Evolutionary conservation across 1,140 invertebrate genomes (phyloP), one percentile per base, ranked within the genome.

Genomic region (Ceratina australensis): DNA sequence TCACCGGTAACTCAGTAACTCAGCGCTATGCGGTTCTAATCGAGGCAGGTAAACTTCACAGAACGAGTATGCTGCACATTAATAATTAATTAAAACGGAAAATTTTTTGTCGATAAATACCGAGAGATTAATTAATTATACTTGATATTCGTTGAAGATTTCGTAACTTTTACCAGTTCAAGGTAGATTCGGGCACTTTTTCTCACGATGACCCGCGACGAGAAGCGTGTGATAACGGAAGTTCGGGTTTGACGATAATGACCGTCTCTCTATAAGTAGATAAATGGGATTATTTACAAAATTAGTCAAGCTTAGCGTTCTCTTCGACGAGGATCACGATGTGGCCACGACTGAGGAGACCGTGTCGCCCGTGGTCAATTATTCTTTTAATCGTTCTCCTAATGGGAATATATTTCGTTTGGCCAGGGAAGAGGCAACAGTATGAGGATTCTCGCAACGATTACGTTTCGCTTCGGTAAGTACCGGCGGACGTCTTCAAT

Each of bases 291-390:
- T 61, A 72, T 72, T 69, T 47, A 8, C 56, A 66, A 78, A 64
- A 65, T 72, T 61, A 63, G 26, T 65, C 4, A 74, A 74, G 26
- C 47, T 52, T 24, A 47, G 65, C 50, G 24, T n/a, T 42, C 16
- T 47, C 16, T 59, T 4, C 54, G 49, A 79, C 33, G 16, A 59
- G 24, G 18, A 57, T 26, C 56, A 86, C 49, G 65, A 91, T 91
- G 90, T 90, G 89, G 89, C 89, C 88, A 49, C 86, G 86, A 83
- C 79, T 88, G 28, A 90, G 82, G 81, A 89, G 71, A 84, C 54
- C 87, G 24, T 86, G 82, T 57, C 89, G 89, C 1, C 60, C 78
- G n/a, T 88, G 86, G 86, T 65, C 66, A 20, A 60, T 89, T n/a
- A 3, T 77, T 20, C 75, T 91, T 24, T 50, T 75, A 3, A 68